phyloP scores from a whole-genome alignment of 2,888 invertebrate species.

The Drosophila antonietae region DNA sequence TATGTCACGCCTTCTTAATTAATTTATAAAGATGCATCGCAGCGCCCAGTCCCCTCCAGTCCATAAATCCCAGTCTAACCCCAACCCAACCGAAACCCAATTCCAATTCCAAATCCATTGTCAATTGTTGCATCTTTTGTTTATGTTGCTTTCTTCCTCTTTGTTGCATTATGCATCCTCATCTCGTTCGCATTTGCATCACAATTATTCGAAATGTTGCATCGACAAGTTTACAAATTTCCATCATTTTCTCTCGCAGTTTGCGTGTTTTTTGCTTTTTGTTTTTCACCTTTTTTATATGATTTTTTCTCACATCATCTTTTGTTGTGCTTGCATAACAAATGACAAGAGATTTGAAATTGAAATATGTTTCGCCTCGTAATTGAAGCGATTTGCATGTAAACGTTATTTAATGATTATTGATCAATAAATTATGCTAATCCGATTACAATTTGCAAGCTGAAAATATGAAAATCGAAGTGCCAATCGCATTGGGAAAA shows the following conservation, averaged over 20 bases:
- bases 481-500: conserved; percentile 2
- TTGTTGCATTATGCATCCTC: conserved; percentile 32
- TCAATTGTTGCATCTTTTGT: conserved; percentile 35
- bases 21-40: conserved; percentile 57
- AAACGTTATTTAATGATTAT: conserved; percentile 49
- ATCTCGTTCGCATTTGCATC: conserved; percentile 58
- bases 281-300: not conserved
- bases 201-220: conserved; percentile 63
- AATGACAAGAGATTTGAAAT: conserved; percentile 30
- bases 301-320: conserved; percentile 14
- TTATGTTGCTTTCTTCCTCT: conserved; percentile 12
- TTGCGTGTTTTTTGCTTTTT: not conserved
- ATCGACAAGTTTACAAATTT: conserved; percentile 56
- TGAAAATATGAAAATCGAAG: conserved; percentile 15
- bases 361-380: conserved; percentile 43
- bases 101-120: conserved; percentile 30
- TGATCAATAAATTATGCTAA: conserved; percentile 59
- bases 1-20: conserved; percentile 77
- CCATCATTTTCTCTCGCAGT: conserved; percentile 32
- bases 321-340: conserved; percentile 43
- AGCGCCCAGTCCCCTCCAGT: not conserved
- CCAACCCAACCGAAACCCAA: conserved; percentile 27
- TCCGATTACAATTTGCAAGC: conserved; percentile 27
- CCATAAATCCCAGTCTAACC: not conserved
- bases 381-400: conserved; percentile 64